phyloP scores from a whole-genome alignment of 2,113 vertebrate species.

The Petroica traversi region DNA sequence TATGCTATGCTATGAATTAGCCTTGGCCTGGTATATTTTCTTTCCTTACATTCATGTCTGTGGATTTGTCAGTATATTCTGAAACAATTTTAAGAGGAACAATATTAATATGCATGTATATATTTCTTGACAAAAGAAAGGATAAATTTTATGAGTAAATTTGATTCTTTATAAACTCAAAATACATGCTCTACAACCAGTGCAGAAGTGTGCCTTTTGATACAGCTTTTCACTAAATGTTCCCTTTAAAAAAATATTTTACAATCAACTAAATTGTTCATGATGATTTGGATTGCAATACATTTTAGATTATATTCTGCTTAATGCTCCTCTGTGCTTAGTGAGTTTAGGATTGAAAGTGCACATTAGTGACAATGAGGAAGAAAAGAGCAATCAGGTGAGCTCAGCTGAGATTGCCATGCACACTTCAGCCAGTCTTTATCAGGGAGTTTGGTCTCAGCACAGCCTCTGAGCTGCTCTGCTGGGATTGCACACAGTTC shows the following conservation, averaged over 20 bases:
- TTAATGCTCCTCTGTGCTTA: neutral
- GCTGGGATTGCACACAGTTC: neutral
- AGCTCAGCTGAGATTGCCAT: neutral
- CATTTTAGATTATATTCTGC: neutral
- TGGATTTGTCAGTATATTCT: neutral
- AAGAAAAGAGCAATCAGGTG: neutral
- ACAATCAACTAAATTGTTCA: neutral
- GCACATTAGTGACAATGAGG: accelerated
- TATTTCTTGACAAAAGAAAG: neutral
- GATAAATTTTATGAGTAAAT: neutral
- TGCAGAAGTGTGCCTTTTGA: neutral
- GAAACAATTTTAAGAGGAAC: neutral
- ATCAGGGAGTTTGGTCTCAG: neutral
- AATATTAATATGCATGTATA: neutral
- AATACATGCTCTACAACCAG: neutral
- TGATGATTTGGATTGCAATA: neutral
- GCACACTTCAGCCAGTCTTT: neutral
- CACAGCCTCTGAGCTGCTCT: neutral
- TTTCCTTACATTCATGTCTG: neutral
- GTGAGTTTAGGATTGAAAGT: neutral
- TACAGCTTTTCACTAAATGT: neutral
- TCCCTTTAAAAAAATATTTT: neutral
- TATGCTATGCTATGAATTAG: neutral
- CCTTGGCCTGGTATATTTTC: neutral
- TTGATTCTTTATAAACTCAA: neutral